Percentiles rank a stretch among this genome's conserved stretches.
Conservation (phyloP, 37 sponge, comb jelly and placozoan species). For the Spongilla lacustris region DNA sequence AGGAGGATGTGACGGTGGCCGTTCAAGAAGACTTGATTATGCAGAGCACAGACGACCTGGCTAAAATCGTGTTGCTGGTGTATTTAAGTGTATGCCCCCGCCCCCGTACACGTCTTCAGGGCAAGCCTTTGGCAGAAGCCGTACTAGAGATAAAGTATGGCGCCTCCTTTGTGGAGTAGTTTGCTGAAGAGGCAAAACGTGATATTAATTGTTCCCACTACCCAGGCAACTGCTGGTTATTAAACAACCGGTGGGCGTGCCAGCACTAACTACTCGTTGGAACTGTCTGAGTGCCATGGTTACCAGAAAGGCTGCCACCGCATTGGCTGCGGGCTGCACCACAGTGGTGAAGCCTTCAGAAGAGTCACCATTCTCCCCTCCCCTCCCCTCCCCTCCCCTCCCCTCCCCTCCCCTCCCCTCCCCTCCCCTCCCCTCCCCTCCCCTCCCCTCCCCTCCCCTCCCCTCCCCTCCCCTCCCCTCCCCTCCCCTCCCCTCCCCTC, state of each 20-base stretch:
- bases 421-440: too few relatives aligned
- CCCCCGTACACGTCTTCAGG: slow-evolving; percentile 43
- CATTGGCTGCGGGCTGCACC: slow-evolving; percentile 94
- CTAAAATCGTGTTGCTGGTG: slow-evolving; percentile 68
- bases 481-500: too few relatives aligned
- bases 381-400: too few relatives aligned
- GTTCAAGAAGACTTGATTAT: slow-evolving; percentile 51
- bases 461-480: too few relatives aligned
- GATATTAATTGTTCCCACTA: slow-evolving; percentile 70
- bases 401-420: too few relatives aligned
- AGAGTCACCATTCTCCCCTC: slow-evolving; percentile 82
- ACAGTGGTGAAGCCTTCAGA: slow-evolving; percentile 90
- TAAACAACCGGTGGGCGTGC: slow-evolving; percentile 91
- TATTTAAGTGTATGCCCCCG: slow-evolving; percentile 9
- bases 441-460: too few relatives aligned
- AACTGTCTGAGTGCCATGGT: slow-evolving; percentile 93
- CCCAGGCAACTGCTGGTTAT: slow-evolving; percentile 43
- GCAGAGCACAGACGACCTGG: slow-evolving; percentile 66
- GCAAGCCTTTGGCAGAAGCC: slow-evolving; percentile 85
- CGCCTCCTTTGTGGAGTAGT: slow-evolving; percentile 90
- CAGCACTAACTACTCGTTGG: slow-evolving; percentile 91
- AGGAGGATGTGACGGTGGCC: slow-evolving; percentile 58
- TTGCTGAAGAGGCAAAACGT: slow-evolving; percentile 84
- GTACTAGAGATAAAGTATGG: slow-evolving; percentile 82
- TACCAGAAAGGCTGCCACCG: slow-evolving; percentile 84